These are phyloP conservation scores for Aphyosemion australe DNA, from an alignment of 2,113 vertebrate species.

Conservation along the genomic window DNA sequence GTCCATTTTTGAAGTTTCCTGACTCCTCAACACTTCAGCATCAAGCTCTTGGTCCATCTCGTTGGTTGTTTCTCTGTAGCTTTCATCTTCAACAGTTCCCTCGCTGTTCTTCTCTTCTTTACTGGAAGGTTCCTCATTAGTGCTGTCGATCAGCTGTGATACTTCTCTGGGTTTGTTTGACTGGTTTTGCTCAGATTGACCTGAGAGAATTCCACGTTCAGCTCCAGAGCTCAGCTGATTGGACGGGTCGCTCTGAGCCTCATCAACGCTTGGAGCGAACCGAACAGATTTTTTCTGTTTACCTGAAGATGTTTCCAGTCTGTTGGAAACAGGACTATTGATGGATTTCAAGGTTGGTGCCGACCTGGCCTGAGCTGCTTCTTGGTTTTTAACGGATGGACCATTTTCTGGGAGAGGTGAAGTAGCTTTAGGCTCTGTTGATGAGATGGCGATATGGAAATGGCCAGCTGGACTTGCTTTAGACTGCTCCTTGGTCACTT, in stretches of 20 bases:
- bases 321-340: background rate
- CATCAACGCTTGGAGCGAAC: conserved; percentile 57
- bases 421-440: background rate
- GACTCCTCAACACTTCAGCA: background rate
- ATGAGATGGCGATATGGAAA: conserved; percentile 14
- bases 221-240: conserved; percentile 7
- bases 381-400: conserved; percentile 7
- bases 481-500: conserved; percentile 15
- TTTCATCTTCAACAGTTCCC: conserved; percentile 13
- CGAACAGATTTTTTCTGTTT: conserved; percentile 69
- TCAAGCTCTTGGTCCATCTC: background rate
- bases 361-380: conserved; percentile 4
- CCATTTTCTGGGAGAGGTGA: background rate
- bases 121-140: background rate
- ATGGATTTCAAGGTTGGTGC: conserved; percentile 1
- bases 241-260: conserved; percentile 2
- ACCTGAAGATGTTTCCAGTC: background rate
- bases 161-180: background rate
- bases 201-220: conserved; percentile 6
- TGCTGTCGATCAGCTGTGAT: conserved; percentile 2
- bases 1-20: conserved; percentile 20
- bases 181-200: conserved; percentile 4
- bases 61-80: background rate
- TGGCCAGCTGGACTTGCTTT: conserved; percentile 19
- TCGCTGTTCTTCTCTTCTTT: conserved; percentile 19